These are phyloP conservation scores for Gouania willdenowi DNA, from an alignment of 2,797 vertebrate species.

Conservation along the genomic window DNA sequence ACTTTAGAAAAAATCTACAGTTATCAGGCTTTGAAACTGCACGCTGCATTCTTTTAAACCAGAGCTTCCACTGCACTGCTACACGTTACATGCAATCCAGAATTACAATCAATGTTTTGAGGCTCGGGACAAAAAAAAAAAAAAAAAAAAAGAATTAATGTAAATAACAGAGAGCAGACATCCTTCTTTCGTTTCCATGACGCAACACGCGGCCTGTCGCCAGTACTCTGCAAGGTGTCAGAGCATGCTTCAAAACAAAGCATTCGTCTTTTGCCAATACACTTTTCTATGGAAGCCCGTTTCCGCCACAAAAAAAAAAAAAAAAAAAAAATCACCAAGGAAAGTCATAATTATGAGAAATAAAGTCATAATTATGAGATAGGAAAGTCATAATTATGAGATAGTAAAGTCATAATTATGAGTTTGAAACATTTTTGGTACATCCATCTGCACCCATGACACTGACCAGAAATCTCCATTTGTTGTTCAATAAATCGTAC, in stretches of 20 bases:
- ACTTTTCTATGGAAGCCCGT: no score
- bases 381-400: no score
- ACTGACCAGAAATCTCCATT: no score
- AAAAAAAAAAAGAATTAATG: conserved; percentile 48
- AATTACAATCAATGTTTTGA: conserved; percentile 41
- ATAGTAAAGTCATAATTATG: no score
- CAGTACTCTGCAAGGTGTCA: conserved; percentile 28
- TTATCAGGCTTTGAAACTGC: conserved; percentile 13
- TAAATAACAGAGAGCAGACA: conserved; percentile 60
- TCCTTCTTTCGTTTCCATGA: conserved; percentile 48
- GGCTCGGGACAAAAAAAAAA: conserved; percentile 38
- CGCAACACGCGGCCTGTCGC: conserved; percentile 12
- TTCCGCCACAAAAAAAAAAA: no score
- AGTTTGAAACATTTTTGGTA: no score
- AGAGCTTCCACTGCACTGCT: conserved; percentile 14
- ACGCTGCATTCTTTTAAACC: not conserved
- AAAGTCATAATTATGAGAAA: no score
- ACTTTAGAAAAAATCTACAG: conserved; percentile 7
- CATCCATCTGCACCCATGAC: no score
- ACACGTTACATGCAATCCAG: not conserved
- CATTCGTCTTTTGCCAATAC: conserved; percentile 19
- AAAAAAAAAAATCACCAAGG: no score
- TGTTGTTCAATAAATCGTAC: no score
- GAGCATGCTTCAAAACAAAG: conserved; percentile 36
- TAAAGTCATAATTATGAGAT: no score